Base-by-base conservation (phyloP, 2,113 vertebrate genomes). In the Aegithalos caudatus region DNA sequence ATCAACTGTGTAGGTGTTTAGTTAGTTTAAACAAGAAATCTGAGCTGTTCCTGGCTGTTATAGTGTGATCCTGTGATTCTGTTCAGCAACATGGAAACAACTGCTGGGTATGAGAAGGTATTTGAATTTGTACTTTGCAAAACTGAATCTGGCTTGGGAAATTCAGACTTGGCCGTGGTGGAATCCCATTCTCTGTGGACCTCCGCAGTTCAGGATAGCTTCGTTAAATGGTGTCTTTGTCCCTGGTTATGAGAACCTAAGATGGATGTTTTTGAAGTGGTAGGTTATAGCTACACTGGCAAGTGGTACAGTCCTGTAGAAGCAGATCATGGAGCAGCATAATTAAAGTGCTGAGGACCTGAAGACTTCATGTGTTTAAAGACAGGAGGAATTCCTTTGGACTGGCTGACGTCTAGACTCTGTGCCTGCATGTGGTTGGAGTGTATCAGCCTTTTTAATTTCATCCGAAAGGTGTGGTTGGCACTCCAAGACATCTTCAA, bases 391-490 rank as follows among this genome's bases (percentile, higher is more conserved):
- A 82, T 83, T 93, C 67, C 76, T 95, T 90, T 95, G 82, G 86
- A 73, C 82, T 90, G 66, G 47, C 71, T 77, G 76, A 94, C 79
- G 90, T 95, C 95, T 96, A 96, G 95, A 97, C 95, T 93, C 72
- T 7, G 1, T 94, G 69, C 96, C 77, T 96, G 48, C 80, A 71
- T 94, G 95, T 84, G 92, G 95, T 95, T 95, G 89, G 69, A 91
- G 57, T 72, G 89, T 69, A 84, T 85, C 86, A 93, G 62, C 82
- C 92, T 86, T 92, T 94, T 93, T 74, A 91, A 93, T 96, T 93
- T 78, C 64, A 44, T 86, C 80, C 88, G 83, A 40, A 88, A 95
- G 92, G 95, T 90, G 94, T 94, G 96, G 95, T 54, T 93, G 88
- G 91, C 92, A 83, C 86, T 92, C 47, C 37, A 82, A 77, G 62